These are phyloP conservation scores for Microplitis mediator DNA, from an alignment of 1,140 invertebrate genomes.

Conservation along the genomic window DNA sequence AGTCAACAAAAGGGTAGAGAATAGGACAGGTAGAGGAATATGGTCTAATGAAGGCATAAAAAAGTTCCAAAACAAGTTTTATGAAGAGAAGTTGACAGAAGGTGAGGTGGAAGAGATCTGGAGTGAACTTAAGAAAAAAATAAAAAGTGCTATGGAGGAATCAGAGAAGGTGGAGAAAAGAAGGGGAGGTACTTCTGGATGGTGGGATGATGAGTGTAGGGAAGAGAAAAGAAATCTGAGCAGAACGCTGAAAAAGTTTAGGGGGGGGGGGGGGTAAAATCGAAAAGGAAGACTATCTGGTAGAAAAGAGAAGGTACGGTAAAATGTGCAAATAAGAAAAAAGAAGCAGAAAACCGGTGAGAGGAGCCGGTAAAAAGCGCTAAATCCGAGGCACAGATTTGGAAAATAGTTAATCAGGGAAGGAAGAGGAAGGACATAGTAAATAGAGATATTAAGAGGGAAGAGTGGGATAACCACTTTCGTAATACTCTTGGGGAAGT, in stretches of 20 bases:
- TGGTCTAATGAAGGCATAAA: not conserved
- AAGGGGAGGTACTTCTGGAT: not conserved
- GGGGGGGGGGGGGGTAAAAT: too few species aligned
- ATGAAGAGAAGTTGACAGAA: not conserved
- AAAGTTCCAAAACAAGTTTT: not conserved
- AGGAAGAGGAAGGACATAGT: not conserved
- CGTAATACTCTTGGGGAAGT: not conserved
- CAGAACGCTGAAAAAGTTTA: not conserved
- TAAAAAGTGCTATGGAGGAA: not conserved
- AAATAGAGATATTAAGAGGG: too few species aligned
- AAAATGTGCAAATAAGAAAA: too few species aligned
- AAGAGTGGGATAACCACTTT: too few species aligned
- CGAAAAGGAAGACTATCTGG: too few species aligned
- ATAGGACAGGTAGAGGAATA: not conserved
- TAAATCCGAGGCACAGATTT: too few species aligned
- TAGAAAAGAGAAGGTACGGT: too few species aligned
- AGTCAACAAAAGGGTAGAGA: not conserved
- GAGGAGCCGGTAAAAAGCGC: too few species aligned
- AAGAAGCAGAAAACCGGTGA: too few species aligned
- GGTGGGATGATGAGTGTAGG: slow-evolving; percentile 4
- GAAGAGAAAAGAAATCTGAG: slow-evolving; percentile 1
- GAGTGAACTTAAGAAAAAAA: not conserved
- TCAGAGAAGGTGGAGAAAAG: not conserved
- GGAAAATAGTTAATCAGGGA: not conserved
- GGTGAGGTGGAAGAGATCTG: not conserved